These are phyloP conservation scores for Zapus hudsonius DNA, from an alignment of 2,113 vertebrate species.

Conservation along the genomic window DNA sequence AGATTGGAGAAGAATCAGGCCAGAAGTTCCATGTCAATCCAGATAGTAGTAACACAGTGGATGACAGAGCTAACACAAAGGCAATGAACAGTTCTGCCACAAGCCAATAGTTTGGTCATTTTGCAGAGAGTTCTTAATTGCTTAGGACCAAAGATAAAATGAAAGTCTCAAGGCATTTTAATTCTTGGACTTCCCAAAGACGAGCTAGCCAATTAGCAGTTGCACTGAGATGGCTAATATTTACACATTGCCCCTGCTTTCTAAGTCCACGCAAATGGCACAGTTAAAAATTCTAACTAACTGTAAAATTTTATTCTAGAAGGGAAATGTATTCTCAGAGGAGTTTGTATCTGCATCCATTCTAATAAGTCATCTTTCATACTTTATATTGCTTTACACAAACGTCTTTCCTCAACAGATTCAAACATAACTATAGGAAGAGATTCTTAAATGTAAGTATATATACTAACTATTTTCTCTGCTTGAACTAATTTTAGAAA, in stretches of 20 bases:
- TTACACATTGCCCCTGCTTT: conserved; percentile 22
- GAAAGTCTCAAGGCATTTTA: not conserved
- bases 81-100: conserved; percentile 29
- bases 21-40: conserved; percentile 37
- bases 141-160: not conserved
- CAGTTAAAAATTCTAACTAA: not conserved
- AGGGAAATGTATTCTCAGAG: not conserved
- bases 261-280: conserved; percentile 1
- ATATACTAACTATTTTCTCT: not conserved
- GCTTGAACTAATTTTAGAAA: conserved; percentile 3
- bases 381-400: not conserved
- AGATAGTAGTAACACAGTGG: not conserved
- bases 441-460: conserved; percentile 35
- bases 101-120: not conserved
- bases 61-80: not conserved
- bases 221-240: not conserved
- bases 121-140: not conserved
- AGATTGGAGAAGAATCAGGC: conserved; percentile 5
- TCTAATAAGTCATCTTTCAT: not conserved
- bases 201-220: conserved; percentile 14
- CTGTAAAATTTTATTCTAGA: conserved; percentile 36
- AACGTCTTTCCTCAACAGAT: conserved; percentile 20
- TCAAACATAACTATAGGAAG: conserved; percentile 55
- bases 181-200: not conserved
- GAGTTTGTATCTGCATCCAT: not conserved